Percentiles rank a stretch among this genome's conserved stretches.
Conservation (phyloP, 2,113 vertebrate genomes). For the Salvelinus fontinalis region DNA sequence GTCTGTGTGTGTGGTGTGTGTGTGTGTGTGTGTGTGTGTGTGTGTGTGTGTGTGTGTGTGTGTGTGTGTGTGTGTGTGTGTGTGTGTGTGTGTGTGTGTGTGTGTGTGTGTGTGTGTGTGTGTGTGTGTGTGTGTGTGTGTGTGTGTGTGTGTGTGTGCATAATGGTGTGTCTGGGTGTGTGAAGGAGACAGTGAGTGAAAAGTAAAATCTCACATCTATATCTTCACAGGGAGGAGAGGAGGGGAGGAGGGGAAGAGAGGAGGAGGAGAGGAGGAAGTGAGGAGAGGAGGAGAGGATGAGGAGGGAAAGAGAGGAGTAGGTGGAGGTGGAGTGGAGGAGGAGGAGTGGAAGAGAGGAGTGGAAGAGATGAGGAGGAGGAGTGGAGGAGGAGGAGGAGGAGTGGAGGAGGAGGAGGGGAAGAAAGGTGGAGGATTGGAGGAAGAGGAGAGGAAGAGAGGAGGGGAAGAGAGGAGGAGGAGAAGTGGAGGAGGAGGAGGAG, state of each 20-base stretch:
- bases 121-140: constrained; percentile 20
- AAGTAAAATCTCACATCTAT: not conserved
- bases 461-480: too few relatives aligned
- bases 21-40: not conserved
- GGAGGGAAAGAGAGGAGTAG: too few relatives aligned
- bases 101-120: constrained; percentile 19
- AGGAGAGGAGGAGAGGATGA: too few relatives aligned
- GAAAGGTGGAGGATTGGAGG: too few relatives aligned
- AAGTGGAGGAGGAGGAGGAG: too few relatives aligned
- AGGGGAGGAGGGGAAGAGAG: too few relatives aligned
- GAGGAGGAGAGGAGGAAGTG: too few relatives aligned
- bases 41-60: constrained; percentile 21
- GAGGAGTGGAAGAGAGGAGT: too few relatives aligned
- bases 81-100: constrained; percentile 1
- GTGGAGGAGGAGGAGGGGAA: not conserved
- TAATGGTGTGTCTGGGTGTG: constrained; percentile 20
- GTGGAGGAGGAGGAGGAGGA: too few relatives aligned
- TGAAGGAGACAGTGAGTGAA: not conserved
- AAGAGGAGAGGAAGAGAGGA: too few relatives aligned
- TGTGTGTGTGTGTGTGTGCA: not conserved
- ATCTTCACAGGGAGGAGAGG: not conserved
- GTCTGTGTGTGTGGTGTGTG: not conserved
- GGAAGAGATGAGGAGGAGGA: too few relatives aligned
- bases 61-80: constrained; percentile 9
- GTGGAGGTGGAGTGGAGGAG: too few relatives aligned